Base-by-base conservation (phyloP, 1,140 invertebrate genomes). In the Leptinotarsa lineolata region DNA sequence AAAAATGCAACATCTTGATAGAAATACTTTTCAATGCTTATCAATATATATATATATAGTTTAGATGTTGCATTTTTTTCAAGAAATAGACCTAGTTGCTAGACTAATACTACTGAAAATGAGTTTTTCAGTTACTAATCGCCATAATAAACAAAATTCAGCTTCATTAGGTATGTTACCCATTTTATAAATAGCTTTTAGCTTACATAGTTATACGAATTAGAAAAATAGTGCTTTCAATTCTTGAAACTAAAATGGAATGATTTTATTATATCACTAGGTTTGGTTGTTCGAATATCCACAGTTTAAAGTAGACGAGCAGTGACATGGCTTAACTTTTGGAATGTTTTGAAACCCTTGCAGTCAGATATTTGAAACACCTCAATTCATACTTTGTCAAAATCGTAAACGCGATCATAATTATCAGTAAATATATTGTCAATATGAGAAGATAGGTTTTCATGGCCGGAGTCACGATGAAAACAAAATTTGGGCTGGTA, bases 1-100 rank as follows among this genome's bases (percentile, higher is more conserved):
- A 58, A 69, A 69, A 58, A 22, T 69, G 68, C 48, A 69, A 69
- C 68, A 69, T 69, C 30, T 11, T 15, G 5, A 69, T 59, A 20
- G n/a, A 18, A 11, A 39, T 3, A 39, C 30, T 39, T 39, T 39
- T 8, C 8, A 1, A 39, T 2, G 30, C 30, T 39, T 39, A 0
- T 39, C 30, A 39, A 39, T 39, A 0, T 11, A 39, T 39, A 39
- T 39, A 0, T 11, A 39, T 39, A 39, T 2, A 39, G 30, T 39
- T 39, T 39, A 2, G n/a, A 65, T 65, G 63, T 65, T 65, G 63
- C 63, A 65, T 65, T 65, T 65, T 54, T 18, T 54, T 54, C 48
- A 18, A 54, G n/a, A 54, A 54, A 54, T 54, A 54, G 48, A 16
- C n/a, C 48, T 54, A 54, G 48, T 39, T 54, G 48, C 48, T 54